Percentiles rank a stretch among this genome's conserved stretches.
Evolutionary conservation across 2,113 vertebrate species (phyloP).

Genomic region (Trichechus manatus): DNA sequence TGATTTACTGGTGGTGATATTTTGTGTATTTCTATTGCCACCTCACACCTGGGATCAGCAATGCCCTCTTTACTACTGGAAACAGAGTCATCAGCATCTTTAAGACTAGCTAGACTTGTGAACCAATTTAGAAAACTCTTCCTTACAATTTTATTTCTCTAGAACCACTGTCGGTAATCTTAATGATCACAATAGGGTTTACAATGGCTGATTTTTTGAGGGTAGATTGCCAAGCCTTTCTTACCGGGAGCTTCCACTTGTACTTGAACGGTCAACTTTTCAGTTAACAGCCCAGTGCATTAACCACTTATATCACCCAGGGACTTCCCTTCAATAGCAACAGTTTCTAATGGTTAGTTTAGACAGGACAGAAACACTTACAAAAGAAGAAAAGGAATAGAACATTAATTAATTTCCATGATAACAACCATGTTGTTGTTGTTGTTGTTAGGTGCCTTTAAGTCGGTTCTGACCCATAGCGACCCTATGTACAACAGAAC

Average conservation of each 20-base stretch:
- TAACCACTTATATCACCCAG: neutral
- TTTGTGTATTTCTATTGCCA: too few relatives aligned
- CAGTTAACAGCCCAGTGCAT: neutral
- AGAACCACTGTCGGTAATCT: too few relatives aligned
- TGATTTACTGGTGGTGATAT: too few relatives aligned
- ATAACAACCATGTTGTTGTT: neutral
- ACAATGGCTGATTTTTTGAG: neutral
- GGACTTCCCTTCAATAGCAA: neutral
- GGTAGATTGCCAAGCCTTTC: neutral
- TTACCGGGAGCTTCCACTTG: neutral
- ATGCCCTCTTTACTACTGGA: too few relatives aligned
- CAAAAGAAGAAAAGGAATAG: neutral
- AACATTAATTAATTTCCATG: neutral
- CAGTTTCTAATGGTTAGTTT: neutral
- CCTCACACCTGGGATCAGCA: too few relatives aligned
- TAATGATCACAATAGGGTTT: neutral
- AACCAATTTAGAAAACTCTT: too few relatives aligned
- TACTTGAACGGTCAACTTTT: neutral
- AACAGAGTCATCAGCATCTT: too few relatives aligned
- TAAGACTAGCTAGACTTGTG: too few relatives aligned
- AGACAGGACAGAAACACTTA: neutral
- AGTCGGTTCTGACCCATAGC: too few relatives aligned
- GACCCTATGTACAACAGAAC: too few relatives aligned
- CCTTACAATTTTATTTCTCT: too few relatives aligned
- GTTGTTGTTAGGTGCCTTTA: too few relatives aligned